phyloP scores from a whole-genome alignment of 2,888 invertebrate genomes.

The Acrocera orbiculus region DNA sequence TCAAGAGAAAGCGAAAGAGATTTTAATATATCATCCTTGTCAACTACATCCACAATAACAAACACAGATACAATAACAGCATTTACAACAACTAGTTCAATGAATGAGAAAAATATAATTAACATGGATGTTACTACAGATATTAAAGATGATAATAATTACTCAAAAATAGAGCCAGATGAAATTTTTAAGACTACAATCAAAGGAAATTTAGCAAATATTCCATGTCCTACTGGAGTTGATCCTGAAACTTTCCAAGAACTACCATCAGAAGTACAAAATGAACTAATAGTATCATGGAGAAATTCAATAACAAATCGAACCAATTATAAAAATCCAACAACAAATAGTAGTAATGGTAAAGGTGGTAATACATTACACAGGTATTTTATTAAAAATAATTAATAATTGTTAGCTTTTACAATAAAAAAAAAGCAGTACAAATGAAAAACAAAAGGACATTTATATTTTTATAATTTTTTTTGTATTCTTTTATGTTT shows the following conservation, averaged over 20 bases:
- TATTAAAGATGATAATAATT: background rate
- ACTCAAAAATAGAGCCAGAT: too few relatives aligned
- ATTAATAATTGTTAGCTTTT: too few relatives aligned
- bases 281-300: conserved; percentile 54
- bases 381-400: conserved; percentile 51
- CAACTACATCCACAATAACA: conserved; percentile 16
- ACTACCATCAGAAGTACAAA: conserved; percentile 51
- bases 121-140: background rate
- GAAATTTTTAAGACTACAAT: too few relatives aligned
- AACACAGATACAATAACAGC: conserved; percentile 15
- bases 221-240: conserved; percentile 45
- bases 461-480: too few relatives aligned
- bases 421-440: too few relatives aligned
- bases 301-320: conserved; percentile 19
- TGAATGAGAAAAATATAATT: background rate
- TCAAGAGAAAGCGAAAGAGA: conserved; percentile 42
- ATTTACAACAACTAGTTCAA: background rate
- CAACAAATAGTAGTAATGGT: conserved; percentile 11
- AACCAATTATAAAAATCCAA: too few relatives aligned
- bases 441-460: too few relatives aligned
- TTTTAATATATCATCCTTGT: conserved; percentile 11
- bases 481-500: too few relatives aligned
- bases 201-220: conserved; percentile 19
- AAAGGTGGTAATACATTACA: conserved; percentile 48
- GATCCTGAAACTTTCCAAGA: conserved; percentile 52